Base-by-base conservation (phyloP, 1,140 invertebrate genomes). In the Orius laevigatus region DNA sequence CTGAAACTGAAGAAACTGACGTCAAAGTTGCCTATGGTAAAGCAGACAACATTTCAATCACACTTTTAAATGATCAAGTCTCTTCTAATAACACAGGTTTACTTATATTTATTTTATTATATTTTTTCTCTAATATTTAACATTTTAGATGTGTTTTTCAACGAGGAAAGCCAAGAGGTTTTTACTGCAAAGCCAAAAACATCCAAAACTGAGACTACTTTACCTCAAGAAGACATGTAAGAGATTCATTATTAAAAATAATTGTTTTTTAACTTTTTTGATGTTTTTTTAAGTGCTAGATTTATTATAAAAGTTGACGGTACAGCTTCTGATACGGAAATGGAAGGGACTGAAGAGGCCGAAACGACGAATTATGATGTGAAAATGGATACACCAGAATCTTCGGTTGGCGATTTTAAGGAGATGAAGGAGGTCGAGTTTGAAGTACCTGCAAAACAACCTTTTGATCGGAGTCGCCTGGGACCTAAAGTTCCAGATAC, bases 391-490 rank as follows among this genome's bases (percentile, higher is more conserved):
- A n/a, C n/a, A n/a, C n/a, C n/a, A n/a, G 43, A 45, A 45, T 6
- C 32, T 45, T 45, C 19, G 20, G 43, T 31, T 16, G 43, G 32
- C 3, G 25, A 19, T n/a, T 31, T 31, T 10, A 45, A 19, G 9
- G 43, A 31, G 3, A 20, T 31, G 25, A 19, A n/a, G 9, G 5
- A 12, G 3, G 19, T 6, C 2, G 43, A 32, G 8, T 11, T 11
- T 14, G 15, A 31, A 9, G 32, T 12, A 25, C 19, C 19, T 33
- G 25, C 20, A 25, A 45, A 45, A 35, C 48, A 36, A 16, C 19
- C 14, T 8, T 49, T 49, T 20, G 48, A 49, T 34, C 48, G 39
- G 5, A 34, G 36, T 19, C 39, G 48, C 8, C 40, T 49, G 1
- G 48, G 48, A 10, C 48, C 48, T 3, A 42, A 41, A 12, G 31